Evolutionary conservation across 2,797 vertebrate species (phyloP), one percentile per base, ranked within the genome.

Genomic region (Brachyalestes nurse): DNA sequence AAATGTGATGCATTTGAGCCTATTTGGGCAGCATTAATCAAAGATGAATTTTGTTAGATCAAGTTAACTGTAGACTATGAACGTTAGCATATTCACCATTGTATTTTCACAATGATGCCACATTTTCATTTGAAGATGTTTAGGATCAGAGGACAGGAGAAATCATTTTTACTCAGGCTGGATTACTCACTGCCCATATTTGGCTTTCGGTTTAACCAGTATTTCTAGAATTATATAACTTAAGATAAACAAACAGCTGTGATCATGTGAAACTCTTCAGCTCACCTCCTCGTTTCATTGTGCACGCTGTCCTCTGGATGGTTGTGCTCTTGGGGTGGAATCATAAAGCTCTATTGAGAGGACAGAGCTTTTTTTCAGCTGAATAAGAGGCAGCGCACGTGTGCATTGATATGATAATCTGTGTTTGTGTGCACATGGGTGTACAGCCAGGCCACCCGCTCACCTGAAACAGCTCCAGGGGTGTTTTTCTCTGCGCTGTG

Each of bases 401-500:
- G 60, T 60, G 78, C 64, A 79, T 78, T 80, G 60, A 81, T 85
- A 67, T 83, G 76, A 72, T 77, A 77, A 75, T 79, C 23, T 66
- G 75, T 66, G 74, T 85, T 66, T 83, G 67, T 79, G 62, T 47
- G 74, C 40, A 19, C 60, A 62, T 82, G 77, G 61, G 77, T 70
- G 73, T 77, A 55, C 40, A 6, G 78, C 51, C 66, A 19, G 73
- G 72, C 72, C 82, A 79, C 77, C 77, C 72, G 28, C 71, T 82
- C 69, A 79, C 79, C 79, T 86, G 66, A 70, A 73, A 82, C 72
- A 69, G 70, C 77, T 62, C 81, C 73, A 69, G 76, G 47, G 14
- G 72, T 79, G 19, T 82, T 78, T 83, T 87, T 87, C 82, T 84
- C 67, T 75, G 60, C 76, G 75, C 83, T 58, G 82, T 88, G 65